These are phyloP conservation scores for Synergus gifuensis DNA, from an alignment of 2,888 invertebrate species.

Conservation along the genomic window DNA sequence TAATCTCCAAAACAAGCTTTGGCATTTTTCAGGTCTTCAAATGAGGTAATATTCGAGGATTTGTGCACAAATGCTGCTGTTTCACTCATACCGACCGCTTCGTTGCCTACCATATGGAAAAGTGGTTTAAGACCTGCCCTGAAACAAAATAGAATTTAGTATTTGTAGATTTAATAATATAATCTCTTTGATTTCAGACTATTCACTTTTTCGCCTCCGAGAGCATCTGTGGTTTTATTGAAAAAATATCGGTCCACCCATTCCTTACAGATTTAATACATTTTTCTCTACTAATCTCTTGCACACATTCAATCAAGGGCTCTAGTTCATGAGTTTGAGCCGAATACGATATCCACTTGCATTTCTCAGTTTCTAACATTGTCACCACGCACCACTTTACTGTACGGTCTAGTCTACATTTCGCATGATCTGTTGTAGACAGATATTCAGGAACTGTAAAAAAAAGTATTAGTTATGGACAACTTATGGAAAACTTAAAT, in stretches of 20 bases:
- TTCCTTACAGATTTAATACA: constrained; percentile 85
- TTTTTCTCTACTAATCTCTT: constrained; percentile 80
- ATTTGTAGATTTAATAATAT: no score
- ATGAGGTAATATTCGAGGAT: constrained; percentile 80
- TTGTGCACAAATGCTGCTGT: constrained; percentile 85
- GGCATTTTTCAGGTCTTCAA: constrained; percentile 85
- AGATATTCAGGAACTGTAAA: constrained; percentile 64
- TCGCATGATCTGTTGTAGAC: background rate
- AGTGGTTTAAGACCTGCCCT: constrained; percentile 78
- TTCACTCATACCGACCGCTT: constrained; percentile 75
- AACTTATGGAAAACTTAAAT: no score
- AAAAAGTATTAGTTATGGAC: constrained; percentile 39
- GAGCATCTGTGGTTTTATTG: constrained; percentile 86
- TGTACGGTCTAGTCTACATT: constrained; percentile 70
- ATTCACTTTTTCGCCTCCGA: constrained; percentile 83
- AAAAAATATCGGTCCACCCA: constrained; percentile 85
- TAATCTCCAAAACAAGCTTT: constrained; percentile 90
- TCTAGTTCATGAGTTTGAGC: constrained; percentile 86
- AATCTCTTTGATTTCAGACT: background rate
- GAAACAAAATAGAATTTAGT: background rate
- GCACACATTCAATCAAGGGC: constrained; percentile 88
- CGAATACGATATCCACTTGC: constrained; percentile 87
- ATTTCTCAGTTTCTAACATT: constrained; percentile 86
- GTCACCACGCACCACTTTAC: constrained; percentile 83
- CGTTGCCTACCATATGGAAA: constrained; percentile 82